Base-by-base conservation (phyloP, 2,888 invertebrate genomes). In the Caenorhabditis sp. region DNA sequence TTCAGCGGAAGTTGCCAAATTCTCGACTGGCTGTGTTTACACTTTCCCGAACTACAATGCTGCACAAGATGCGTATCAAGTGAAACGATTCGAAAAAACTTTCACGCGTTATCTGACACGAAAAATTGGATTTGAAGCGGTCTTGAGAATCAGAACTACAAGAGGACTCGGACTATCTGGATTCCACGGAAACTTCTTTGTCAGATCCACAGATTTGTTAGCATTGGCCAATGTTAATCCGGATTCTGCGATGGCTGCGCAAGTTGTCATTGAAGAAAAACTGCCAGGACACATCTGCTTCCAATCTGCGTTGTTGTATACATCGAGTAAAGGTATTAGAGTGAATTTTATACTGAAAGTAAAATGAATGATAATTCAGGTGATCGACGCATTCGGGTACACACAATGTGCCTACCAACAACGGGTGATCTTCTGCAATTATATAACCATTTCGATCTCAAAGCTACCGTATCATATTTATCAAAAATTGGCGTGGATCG, bases 141-240 rank as follows among this genome's bases (percentile, higher is more conserved):
- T 99, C 25, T 95, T 74, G 14, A 68, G 74, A 38, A 70, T 74
- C 0, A 52, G 74, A 43, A 74, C 69, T 8, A 64, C 68, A n/a
- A 57, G 73, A 12, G 73, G 97, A 20, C 90, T 99, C 67, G 91
- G 94, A 27, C 94, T 99, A 85, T 96, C 97, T 90, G 95, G 96
- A 87, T 99, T 99, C 92, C 97, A 97, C 90, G 99, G 99, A 52
- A 97, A 97, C 90, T 97, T 97, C 91, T 99, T 99, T 90, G 97
- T 99, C 60, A 92, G 99, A 3, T 97, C 97, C 0, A 96, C 97
- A 3, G 97, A 99, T 90, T 91, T 99, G 65, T 90, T 99, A 67
- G 95, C 95, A 14, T 90, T 99, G 83, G 97, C 99, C 50, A 97
- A 97, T 90, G 93, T 97, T 70, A 97, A 96, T 88, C 97, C 99